Evolutionary conservation across 2,113 vertebrate species (phyloP).

Genomic region (Nicator chloris): DNA sequence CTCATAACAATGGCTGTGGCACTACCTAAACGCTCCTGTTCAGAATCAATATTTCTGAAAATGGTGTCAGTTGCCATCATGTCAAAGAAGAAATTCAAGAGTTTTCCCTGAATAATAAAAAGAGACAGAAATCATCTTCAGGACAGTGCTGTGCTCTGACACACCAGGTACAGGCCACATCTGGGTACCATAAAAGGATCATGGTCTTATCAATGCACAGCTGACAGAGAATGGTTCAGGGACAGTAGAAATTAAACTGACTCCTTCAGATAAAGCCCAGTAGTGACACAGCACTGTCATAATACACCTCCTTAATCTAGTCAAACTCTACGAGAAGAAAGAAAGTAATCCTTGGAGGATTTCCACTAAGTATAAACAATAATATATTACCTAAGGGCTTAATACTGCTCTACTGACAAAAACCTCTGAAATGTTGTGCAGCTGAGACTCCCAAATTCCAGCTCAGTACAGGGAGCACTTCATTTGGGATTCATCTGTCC

Average conservation of each 20-base stretch:
- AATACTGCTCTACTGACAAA: neutral
- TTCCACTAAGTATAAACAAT: slow-evolving; percentile 22
- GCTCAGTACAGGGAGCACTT: neutral
- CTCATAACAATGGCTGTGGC: neutral
- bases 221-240: neutral
- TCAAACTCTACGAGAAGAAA: neutral
- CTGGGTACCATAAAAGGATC: neutral
- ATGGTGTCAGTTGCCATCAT: neutral
- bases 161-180: neutral
- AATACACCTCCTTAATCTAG: slow-evolving; percentile 20
- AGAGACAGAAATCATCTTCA: neutral
- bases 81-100: neutral
- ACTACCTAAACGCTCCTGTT: neutral
- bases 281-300: neutral
- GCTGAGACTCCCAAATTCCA: neutral
- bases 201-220: neutral
- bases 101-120: neutral
- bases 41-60: slow-evolving; percentile 24
- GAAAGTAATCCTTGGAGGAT: neutral
- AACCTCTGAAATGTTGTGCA: neutral
- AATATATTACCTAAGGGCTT: neutral
- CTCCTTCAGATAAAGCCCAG: neutral
- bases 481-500: neutral
- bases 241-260: neutral
- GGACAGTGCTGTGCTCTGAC: neutral